These are phyloP conservation scores for Anoplolepis gracilipes DNA, from an alignment of 1,140 invertebrate genomes.

Conservation along the genomic window DNA sequence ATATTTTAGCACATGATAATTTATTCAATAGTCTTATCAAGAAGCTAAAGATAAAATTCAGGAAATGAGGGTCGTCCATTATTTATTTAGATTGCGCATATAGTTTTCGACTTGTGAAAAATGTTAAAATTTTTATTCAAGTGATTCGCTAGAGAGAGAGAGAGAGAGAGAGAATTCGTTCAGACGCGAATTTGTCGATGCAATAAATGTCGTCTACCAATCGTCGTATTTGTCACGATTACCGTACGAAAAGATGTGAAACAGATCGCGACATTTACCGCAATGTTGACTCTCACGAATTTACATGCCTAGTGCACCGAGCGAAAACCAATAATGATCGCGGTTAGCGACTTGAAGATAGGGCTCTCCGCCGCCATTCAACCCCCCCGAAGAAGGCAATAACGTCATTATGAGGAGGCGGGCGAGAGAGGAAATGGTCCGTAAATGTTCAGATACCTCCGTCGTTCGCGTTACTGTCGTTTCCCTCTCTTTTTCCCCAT, in stretches of 20 bases:
- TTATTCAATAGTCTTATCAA: not conserved
- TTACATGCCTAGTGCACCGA: slow-evolving; percentile 57
- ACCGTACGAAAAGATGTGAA: slow-evolving; percentile 28
- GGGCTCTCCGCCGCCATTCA: slow-evolving; percentile 31
- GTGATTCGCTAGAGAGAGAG: too few relatives aligned
- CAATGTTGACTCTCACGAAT: slow-evolving; percentile 49
- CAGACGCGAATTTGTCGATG: slow-evolving; percentile 19
- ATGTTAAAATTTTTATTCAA: not conserved
- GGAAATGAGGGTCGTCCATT: not conserved
- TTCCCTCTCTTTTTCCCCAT: not conserved
- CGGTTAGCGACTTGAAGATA: slow-evolving; percentile 66
- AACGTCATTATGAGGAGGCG: slow-evolving; percentile 69
- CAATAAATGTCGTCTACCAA: slow-evolving; percentile 12
- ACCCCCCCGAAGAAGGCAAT: slow-evolving; percentile 59
- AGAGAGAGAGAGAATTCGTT: slow-evolving; percentile 17
- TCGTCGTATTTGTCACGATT: slow-evolving; percentile 47
- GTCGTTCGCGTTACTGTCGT: slow-evolving; percentile 19
- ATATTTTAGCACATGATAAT: not conserved
- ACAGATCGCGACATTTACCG: slow-evolving; percentile 53
- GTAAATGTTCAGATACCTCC: slow-evolving; percentile 70
- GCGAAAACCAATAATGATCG: slow-evolving; percentile 69
- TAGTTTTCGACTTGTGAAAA: not conserved
- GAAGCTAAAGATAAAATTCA: not conserved
- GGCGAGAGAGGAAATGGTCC: slow-evolving; percentile 66
- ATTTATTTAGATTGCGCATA: not conserved